Evolutionary conservation across 2,797 vertebrate species (phyloP).

Genomic region (Ctenosaura bakeri): DNA sequence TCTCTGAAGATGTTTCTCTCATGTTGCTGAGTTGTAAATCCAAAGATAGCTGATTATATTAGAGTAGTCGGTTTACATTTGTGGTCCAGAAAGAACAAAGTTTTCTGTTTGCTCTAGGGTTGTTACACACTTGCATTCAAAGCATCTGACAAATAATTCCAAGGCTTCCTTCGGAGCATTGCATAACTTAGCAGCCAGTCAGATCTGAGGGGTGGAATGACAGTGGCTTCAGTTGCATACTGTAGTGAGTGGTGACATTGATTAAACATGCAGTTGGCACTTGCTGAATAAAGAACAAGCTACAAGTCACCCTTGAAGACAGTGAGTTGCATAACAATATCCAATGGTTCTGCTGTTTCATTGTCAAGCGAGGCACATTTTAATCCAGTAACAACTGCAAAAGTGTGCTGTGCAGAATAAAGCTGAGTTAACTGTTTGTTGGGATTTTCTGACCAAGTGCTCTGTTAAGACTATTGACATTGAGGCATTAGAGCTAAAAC

Average conservation of each 20-base stretch:
- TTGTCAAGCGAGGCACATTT: slow-evolving; percentile 77
- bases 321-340: slow-evolving; percentile 77
- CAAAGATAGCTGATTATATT: slow-evolving; percentile 55
- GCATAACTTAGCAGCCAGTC: slow-evolving; percentile 83
- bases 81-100: slow-evolving; percentile 63
- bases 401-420: slow-evolving; percentile 56
- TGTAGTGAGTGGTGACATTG: slow-evolving; percentile 79
- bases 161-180: slow-evolving; percentile 81
- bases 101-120: slow-evolving; percentile 52
- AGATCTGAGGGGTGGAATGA: slow-evolving; percentile 67
- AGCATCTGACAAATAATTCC: slow-evolving; percentile 74
- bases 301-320: slow-evolving; percentile 78
- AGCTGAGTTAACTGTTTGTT: slow-evolving; percentile 68
- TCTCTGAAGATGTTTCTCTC: slow-evolving; percentile 69
- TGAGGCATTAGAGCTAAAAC: slow-evolving; percentile 75
- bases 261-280: slow-evolving; percentile 80
- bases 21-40: slow-evolving; percentile 73
- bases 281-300: slow-evolving; percentile 80
- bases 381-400: slow-evolving; percentile 64
- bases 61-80: slow-evolving; percentile 64
- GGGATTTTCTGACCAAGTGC: slow-evolving; percentile 60
- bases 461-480: slow-evolving; percentile 72
- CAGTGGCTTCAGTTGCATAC: slow-evolving; percentile 73
- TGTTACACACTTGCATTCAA: slow-evolving; percentile 74
- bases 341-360: slow-evolving; percentile 72